A percentile compares a stretch with the other conserved stretches of the same genome.
Evolutionary conservation across 2,888 invertebrate species (phyloP).

Genomic region (Megastigmus dorsalis): DNA sequence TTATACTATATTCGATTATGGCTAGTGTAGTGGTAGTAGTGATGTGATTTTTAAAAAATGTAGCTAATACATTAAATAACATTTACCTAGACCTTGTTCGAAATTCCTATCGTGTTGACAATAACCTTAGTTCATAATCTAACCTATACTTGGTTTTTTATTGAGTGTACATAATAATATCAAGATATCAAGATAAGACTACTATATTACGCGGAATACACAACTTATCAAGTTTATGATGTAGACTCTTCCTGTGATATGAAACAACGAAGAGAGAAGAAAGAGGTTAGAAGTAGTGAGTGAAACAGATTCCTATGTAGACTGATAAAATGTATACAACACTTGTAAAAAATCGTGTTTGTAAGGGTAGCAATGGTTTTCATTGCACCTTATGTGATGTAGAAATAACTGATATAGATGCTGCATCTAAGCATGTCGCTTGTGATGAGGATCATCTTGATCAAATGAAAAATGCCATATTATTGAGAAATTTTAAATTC

Average conservation of each 20-base stretch:
- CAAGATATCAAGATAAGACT: not conserved
- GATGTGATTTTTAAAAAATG: not conserved
- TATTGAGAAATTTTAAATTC: conserved; percentile 5
- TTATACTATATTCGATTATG: conserved; percentile 28
- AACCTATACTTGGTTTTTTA: not conserved
- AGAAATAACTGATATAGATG: conserved; percentile 1
- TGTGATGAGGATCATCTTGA: conserved; percentile 19
- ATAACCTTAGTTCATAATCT: not conserved
- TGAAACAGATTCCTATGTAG: not conserved
- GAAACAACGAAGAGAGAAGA: conserved; percentile 22
- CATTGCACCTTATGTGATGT: conserved; percentile 30
- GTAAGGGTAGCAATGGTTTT: conserved; percentile 13
- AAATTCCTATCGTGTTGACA: conserved; percentile 20
- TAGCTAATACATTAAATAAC: not conserved
- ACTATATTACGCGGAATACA: too few relatives aligned
- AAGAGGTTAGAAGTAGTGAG: not conserved
- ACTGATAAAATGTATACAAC: conserved; percentile 27
- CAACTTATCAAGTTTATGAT: conserved; percentile 2
- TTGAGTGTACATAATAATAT: conserved; percentile 2
- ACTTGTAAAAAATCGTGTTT: conserved; percentile 40
- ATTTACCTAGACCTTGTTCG: not conserved
- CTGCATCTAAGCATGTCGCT: not conserved
- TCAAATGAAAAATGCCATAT: not conserved
- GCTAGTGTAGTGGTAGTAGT: conserved; percentile 9
- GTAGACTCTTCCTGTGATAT: conserved; percentile 35